Evolutionary conservation across 2,888 invertebrate genomes (phyloP), one percentile per base, ranked within the genome.

Genomic region (Norana najaformis): DNA sequence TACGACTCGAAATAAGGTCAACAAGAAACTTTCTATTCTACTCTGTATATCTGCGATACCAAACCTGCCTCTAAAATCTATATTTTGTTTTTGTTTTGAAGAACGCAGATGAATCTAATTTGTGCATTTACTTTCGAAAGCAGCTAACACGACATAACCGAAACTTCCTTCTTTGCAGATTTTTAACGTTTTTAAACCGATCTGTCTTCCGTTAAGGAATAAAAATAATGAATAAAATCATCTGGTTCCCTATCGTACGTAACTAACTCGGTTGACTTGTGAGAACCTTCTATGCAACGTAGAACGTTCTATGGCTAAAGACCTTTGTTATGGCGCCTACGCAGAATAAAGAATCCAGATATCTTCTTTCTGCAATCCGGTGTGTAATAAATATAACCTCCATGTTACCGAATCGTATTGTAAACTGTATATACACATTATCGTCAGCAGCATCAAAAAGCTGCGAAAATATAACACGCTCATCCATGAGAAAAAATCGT

Each of bases 181-280:
- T 85, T 85, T 85, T 85, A n/a, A 69, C 18, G 18, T 6, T 23
- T 85, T 85, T 14, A 85, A 85, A 36, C 37, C 20, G 30, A 85
- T 37, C 37, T 83, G 2, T 20, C 83, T 85, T 85, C 85, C 37
- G 85, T 85, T 85, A 36, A 85, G 37, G 35, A 85, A 85, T 85
- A 36, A 85, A 85, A 85, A 85, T n/a, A 30, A 69, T 69, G 69
- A 69, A 69, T 69, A 69, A 69, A 69, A 69, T 69, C 69, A 69
- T 69, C 69, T 69, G 69, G 69, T 69, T 69, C 69, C 69, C 69
- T 69, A 69, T n/a, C 5, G 30, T 11, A 69, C 69, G 8, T 69
- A n/a, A n/a, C n/a, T n/a, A 69, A n/a, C 69, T 69, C n/a, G n/a
- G 30, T 69, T 11, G n/a, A 13, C n/a, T 11, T n/a, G 69, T 69